Percentiles rank a stretch among this genome's conserved stretches.
These are phyloP conservation scores for Nasonovia ribisnigri DNA, from an alignment of 2,888 invertebrate species.

Conservation along the genomic window DNA sequence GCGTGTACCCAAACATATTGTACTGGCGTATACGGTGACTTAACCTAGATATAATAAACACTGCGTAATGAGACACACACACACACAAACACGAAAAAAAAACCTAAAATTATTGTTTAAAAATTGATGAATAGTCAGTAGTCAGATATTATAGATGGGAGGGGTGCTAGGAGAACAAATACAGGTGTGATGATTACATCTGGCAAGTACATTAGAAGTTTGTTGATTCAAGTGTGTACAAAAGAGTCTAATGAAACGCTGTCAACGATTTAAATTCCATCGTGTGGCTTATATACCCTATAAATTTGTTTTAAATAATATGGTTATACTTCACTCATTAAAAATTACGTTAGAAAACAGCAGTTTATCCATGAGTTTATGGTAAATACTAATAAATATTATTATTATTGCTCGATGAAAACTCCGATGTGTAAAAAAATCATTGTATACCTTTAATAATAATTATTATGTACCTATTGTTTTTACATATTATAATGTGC, in stretches of 20 bases:
- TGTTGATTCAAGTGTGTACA: slow-evolving; percentile 63
- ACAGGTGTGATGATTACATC: slow-evolving; percentile 60
- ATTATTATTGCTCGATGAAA: background rate
- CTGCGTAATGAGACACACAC: slow-evolving; percentile 31
- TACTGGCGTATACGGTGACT: slow-evolving; percentile 21
- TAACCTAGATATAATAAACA: slow-evolving; percentile 50
- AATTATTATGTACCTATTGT: background rate
- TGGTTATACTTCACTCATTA: slow-evolving; percentile 50
- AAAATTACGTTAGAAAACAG: slow-evolving; percentile 51
- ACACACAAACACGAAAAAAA: background rate
- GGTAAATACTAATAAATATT: background rate
- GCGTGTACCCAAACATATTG: background rate
- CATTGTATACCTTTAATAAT: background rate
- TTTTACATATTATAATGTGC: background rate
- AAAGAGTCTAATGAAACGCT: slow-evolving; percentile 64
- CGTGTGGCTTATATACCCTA: slow-evolving; percentile 13
- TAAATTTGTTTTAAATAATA: slow-evolving; percentile 56
- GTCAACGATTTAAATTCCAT: slow-evolving; percentile 59
- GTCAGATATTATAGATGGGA: background rate
- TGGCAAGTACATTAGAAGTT: slow-evolving; percentile 61
- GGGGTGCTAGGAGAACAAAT: slow-evolving; percentile 46
- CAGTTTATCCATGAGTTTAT: background rate
- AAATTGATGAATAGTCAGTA: slow-evolving; percentile 61
- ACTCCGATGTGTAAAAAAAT: background rate
- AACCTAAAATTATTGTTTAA: slow-evolving; percentile 41